Percentiles rank a stretch among this genome's conserved stretches.
Conservation (phyloP, 2,113 vertebrate genomes). For the Corythaeola cristata region DNA sequence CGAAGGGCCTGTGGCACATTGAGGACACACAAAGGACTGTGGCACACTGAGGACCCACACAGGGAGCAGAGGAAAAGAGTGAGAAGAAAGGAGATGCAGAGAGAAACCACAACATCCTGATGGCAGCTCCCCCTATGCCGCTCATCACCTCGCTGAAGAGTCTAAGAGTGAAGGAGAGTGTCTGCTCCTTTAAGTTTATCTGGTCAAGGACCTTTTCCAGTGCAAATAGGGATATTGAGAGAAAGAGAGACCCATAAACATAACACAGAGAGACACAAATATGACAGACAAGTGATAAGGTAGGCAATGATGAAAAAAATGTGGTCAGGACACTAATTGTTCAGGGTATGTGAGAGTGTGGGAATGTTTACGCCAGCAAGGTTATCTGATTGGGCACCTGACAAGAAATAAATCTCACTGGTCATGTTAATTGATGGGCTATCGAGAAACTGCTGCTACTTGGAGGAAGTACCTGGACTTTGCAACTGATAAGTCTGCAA, state of each 20-base stretch:
- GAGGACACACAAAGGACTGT: background rate
- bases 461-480: background rate
- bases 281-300: background rate
- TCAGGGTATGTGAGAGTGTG: background rate
- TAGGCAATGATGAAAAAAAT: background rate
- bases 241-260: background rate
- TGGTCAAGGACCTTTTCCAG: background rate
- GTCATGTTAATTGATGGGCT: background rate
- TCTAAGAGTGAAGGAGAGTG: background rate
- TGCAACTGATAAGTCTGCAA: background rate
- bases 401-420: background rate
- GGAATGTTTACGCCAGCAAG: background rate
- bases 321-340: background rate
- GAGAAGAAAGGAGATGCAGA: background rate
- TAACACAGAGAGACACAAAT: background rate
- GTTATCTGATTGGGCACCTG: background rate
- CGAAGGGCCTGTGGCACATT: background rate
- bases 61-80: background rate
- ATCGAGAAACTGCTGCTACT: background rate
- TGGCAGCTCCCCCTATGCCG: accelerated
- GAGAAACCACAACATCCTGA: background rate
- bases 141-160: background rate
- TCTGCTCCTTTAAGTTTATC: background rate
- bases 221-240: background rate
- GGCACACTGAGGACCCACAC: background rate